Percentiles rank a stretch among this genome's conserved stretches.
Conservation (phyloP, 1,140 invertebrate genomes). For the Lepeophtheirus salmonis region DNA sequence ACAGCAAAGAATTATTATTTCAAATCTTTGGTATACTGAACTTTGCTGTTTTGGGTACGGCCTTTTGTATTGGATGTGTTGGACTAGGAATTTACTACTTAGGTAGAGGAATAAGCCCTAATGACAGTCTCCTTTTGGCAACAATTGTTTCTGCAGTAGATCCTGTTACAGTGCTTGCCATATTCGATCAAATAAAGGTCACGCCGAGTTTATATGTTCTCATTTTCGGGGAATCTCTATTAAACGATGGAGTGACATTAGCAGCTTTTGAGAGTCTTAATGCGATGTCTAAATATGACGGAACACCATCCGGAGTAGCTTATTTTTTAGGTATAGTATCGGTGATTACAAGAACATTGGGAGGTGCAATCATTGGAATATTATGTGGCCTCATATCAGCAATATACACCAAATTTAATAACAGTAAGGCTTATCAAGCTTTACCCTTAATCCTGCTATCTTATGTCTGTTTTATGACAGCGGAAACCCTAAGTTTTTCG, state of each 20-base stretch:
- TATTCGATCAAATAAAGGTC: conserved; percentile 96
- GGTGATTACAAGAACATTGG: conserved; percentile 36
- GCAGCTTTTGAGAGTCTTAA: conserved; percentile 35
- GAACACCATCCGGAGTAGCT: conserved; percentile 25
- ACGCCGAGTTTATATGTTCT: conserved; percentile 96
- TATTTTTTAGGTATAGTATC: conserved; percentile 29
- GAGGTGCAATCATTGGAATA: conserved; percentile 35
- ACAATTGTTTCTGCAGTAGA: conserved; percentile 91
- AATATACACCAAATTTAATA: conserved; percentile 37
- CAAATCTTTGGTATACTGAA: conserved; percentile 35
- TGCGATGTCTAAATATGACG: conserved; percentile 30
- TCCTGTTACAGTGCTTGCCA: conserved; percentile 87
- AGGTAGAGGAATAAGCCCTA: conserved; percentile 44
- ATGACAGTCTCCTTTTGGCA: conserved; percentile 78
- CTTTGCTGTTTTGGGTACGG: conserved; percentile 36
- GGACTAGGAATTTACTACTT: conserved; percentile 52
- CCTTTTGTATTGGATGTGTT: conserved; percentile 34
- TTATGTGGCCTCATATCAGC: conserved; percentile 34
- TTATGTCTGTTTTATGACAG: conserved; percentile 36
- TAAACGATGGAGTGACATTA: conserved; percentile 88
- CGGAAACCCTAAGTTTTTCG: conserved; percentile 39
- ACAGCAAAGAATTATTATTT: conserved; percentile 33
- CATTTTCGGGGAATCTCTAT: conserved; percentile 89
- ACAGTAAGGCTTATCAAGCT: conserved; percentile 38
- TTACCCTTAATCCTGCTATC: conserved; percentile 37